Base-by-base conservation (phyloP, 2,113 vertebrate genomes). In the Erythrocercus mccallii region DNA sequence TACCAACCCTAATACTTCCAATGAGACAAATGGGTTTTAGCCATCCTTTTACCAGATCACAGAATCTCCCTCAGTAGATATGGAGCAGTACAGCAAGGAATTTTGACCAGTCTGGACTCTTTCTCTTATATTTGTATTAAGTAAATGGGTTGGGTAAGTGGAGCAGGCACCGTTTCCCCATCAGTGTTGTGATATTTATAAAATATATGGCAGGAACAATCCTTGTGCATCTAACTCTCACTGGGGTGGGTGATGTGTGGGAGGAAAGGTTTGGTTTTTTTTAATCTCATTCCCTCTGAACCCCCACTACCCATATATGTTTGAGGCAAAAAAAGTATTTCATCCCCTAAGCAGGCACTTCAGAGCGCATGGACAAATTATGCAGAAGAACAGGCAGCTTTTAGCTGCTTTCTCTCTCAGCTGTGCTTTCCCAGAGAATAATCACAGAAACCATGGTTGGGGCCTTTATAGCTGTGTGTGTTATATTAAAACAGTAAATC, bases 401-500 rank as follows among this genome's bases (percentile, higher is more conserved):
- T 62, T 62, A 85, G 50, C 47, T 60, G 9, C 62, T 71, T 86
- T 85, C 23, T 70, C 33, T 94, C 50, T 78, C 37, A 40, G 15
- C 60, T 73, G 21, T 73, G 30, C 60, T 81, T 82, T 91, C 60
- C 57, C 82, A 66, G 56, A 91, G 84, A 91, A 54, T 88, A 74
- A 87, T 80, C 50, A 47, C 16, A 77, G 66, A 83, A 95, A 82
- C 70, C 54, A 23, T 14, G 33, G 37, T 18, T 42, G 30, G 70
- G 28, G 62, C n/a, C 64, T 92, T 85, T 94, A 37, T 68, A 81
- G 68, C 64, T 74, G 27, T 0, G 21, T 1, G 2, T 76, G 44
- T 73, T 89, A 38, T 91, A 94, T 79, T 95, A 90, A 92, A 92
- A n/a, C 62, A 80, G 74, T 91, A 95, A 89, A 94, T 91, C 84